Evolutionary conservation across 1,140 invertebrate genomes (phyloP), one percentile per base, ranked within the genome.

Genomic region (Metaphire vulgaris): DNA sequence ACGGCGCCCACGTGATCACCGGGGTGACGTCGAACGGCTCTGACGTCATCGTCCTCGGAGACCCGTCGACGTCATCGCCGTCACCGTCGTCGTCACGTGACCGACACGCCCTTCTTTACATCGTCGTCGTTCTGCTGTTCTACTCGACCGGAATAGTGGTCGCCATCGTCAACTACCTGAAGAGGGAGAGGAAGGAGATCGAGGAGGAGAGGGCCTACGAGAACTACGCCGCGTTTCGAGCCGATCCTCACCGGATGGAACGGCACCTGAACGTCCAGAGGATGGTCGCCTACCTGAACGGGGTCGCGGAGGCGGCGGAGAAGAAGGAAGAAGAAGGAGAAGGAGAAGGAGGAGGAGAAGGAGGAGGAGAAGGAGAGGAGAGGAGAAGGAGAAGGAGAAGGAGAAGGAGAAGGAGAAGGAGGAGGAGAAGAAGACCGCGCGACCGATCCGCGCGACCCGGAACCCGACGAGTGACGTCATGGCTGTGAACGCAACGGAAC

Each of bases 71-170:
- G 21, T 56, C 41, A 21, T 56, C 41, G 6, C 6, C 6, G 6
- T 21, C 41, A 21, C 6, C 6, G 41, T 56, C 21, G 6, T 56
- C 41, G 41, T 56, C 41, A 56, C 64, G 67, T 33, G 82, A 83
- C 75, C 76, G 72, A 26, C 79, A 82, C 32, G 83, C 83, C 15
- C 33, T 84, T n/a, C 77, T 83, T 15, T 84, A 84, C 74, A 84
- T 84, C 30, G 81, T 84, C 0, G 80, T 83, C 33, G 83, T 82
- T 1, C 79, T 84, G 1, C 76, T 83, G 29, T 84, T 84, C 74
- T 84, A 84, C 76, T 83, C 83, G 1, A 76, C 82, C 64, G 83
- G 83, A 16, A 83, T 84, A 33, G 79, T 83, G 16, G 76, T 83
- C 26, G 83, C 81, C 33, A 84, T 84, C 34, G 79, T 84, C 68